Evolutionary conservation across 1,140 invertebrate species (phyloP), one percentile per base, ranked within the genome.

Genomic region (Aphelenchoides avenae): DNA sequence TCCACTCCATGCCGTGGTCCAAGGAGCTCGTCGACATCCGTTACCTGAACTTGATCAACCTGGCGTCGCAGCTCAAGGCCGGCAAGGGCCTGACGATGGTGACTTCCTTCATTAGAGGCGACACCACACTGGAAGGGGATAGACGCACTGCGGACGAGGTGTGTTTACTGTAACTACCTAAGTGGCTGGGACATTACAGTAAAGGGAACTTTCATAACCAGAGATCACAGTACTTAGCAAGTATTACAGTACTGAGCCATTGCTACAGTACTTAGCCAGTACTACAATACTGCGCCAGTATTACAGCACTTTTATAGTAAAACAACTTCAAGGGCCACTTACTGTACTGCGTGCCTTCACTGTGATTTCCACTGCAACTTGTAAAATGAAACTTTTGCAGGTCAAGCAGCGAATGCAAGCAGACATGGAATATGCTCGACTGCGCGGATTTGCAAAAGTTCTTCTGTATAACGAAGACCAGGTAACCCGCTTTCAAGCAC

Each of bases 51-150:
- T 54, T 75, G 11, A 47, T 77, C 27, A 65, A 75, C 42, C 63
- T 75, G 36, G 69, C 73, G 3, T 60, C 65, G 9, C 73, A 75
- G 56, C 26, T 75, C 29, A 75, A 75, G 48, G 73, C 73, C n/a
- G 80, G 92, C 15, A 83, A 82, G 71, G 83, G 95, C 69, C 81
- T 99, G 55, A 93, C 90, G 3, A 86, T 99, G 44, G 88, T 89
- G 49, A 89, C 88, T 20, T 87, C 89, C 46, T 89, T 95, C 56
- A 83, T 98, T 62, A 83, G 85, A 63, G 94, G 84, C 27, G 73
- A 80, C 56, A 75, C 70, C 6, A 65, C 39, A 11, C 52, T 52
- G 24, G 43, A 50, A 15, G 64, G 70, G 33, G 69, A 73, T 51
- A 33, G 52, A 26, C 46, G 56, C 13, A 48, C 30, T 7, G 73